phyloP scores from a whole-genome alignment of 2,113 vertebrate species.

The Tiliqua scincoides region DNA sequence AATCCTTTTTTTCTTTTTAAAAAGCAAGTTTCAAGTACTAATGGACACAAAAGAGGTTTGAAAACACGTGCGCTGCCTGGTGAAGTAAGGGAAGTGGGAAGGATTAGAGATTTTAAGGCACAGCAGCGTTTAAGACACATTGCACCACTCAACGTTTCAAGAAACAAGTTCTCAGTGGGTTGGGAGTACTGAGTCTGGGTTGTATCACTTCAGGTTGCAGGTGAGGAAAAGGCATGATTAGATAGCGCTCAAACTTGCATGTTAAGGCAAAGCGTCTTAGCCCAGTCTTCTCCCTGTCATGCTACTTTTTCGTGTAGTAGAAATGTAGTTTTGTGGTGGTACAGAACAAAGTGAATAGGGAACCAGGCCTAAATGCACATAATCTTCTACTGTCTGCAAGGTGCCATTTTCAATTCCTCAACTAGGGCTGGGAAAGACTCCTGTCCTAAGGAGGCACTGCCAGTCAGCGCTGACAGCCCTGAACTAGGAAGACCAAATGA shows the following conservation, averaged over 20 bases:
- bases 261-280: too few species aligned
- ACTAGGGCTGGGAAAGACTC: neutral
- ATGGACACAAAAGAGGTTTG: neutral
- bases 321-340: too few species aligned
- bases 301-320: too few species aligned
- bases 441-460: too few species aligned
- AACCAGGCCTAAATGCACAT: neutral
- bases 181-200: neutral
- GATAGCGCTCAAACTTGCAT: neutral
- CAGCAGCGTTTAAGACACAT: neutral
- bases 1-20: neutral
- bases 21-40: neutral
- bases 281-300: too few species aligned
- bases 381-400: neutral
- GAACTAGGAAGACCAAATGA: too few species aligned
- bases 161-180: neutral
- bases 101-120: neutral
- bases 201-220: neutral
- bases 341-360: too few species aligned
- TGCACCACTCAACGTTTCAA: neutral
- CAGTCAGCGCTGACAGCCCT: too few species aligned
- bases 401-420: neutral
- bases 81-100: neutral
- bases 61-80: neutral
- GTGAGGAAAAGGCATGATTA: neutral